Evolutionary conservation across 2,113 vertebrate genomes (phyloP).

Genomic region (Rhynchomys soricoides): DNA sequence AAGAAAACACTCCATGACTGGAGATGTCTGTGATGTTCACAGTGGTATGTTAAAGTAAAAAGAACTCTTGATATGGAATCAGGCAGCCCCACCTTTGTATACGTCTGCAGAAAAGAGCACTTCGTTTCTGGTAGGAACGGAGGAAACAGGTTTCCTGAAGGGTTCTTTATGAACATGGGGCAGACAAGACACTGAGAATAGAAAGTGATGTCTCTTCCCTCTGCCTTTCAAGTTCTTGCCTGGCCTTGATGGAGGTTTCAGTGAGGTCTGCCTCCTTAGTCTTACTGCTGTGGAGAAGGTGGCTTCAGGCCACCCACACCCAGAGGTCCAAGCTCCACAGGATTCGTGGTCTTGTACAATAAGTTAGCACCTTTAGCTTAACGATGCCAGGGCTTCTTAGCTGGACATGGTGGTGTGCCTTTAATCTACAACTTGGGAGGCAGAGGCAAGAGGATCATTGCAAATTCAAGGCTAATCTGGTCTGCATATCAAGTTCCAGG

Average conservation of each 20-base stretch:
- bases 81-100: not conserved
- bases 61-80: not conserved
- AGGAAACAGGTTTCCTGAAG: not conserved
- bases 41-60: not conserved
- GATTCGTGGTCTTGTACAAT: no score
- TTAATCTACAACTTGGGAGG: not conserved
- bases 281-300: not conserved
- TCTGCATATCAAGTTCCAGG: not conserved
- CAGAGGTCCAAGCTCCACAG: not conserved
- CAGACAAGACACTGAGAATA: not conserved
- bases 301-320: not conserved
- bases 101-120: not conserved
- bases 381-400: not conserved
- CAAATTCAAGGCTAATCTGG: not conserved
- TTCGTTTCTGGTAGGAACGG: not conserved
- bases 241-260: rapidly evolving
- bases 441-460: not conserved
- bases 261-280: no score
- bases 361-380: not conserved
- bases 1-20: not conserved
- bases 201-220: not conserved
- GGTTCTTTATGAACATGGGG: not conserved
- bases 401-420: not conserved
- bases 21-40: not conserved
- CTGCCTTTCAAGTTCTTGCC: not conserved